Base-by-base conservation (phyloP, 37 sponge, comb jelly and placozoan genomes). In the Lycopodina hypogea region DNA sequence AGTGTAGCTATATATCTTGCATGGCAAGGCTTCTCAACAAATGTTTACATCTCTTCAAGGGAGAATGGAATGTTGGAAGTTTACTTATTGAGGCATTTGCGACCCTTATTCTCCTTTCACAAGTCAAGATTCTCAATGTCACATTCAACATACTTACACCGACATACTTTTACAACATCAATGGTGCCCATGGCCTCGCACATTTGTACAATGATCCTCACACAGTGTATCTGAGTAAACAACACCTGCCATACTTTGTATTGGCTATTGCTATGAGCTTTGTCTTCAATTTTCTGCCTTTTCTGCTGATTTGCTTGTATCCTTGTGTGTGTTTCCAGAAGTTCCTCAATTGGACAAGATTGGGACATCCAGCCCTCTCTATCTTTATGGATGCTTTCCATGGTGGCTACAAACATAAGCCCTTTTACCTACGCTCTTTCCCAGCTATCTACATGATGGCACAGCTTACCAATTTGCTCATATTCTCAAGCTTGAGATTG, bases 321-420 rank as follows among this genome's bases (percentile, higher is more conserved):
- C 79, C 79, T 32, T 68, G 59, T 33, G 6, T 39, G 18, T 48
- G 33, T 22, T 56, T 80, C 51, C 71, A 58, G 29, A 80, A 57
- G 55, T 69, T 59, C 24, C 56, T 71, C 18, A 3, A 71, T 56
- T 41, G n/a, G 22, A 57, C 40, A 12, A 42, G 56, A n/a, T 19
- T 65, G 14, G 17, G 48, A 15, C 51, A 51, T 11, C 71, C 34
- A 53, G 61, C 59, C 2, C 39, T 80, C 15, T n/a, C 11, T 9
- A 55, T 48, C 26, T 80, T 80, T 26, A 71, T 80, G 71, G 81
- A 80, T 35, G 48, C 71, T 19, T 80, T 80, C 35, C 81, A 80
- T 19, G 81, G 81, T 9, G 70, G 81, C 62, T 80, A 80, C 72
- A 71, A 70, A 70, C 33, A 70, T 68, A 64, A 53, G 50, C 48